Percentiles rank a stretch among this genome's conserved stretches.
Evolutionary conservation across 2,888 invertebrate species (phyloP).

Genomic region (Cryptophagus acutangulus): DNA sequence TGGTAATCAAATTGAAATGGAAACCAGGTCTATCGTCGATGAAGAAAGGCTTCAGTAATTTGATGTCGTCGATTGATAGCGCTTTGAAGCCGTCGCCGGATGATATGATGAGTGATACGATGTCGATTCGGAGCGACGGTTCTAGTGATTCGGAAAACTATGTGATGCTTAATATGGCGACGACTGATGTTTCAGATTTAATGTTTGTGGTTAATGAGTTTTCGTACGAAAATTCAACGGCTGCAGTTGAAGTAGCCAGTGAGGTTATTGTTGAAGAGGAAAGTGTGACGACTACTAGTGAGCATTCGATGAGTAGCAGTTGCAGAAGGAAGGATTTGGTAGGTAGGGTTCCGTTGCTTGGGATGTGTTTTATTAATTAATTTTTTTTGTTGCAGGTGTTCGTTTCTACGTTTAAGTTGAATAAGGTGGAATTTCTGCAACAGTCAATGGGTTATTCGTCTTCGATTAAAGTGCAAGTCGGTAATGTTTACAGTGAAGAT

Average conservation of each 20-base stretch:
- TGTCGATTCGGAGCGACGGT: constrained; percentile 74
- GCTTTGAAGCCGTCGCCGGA: constrained; percentile 70
- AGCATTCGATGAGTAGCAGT: constrained; percentile 74
- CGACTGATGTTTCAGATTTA: constrained; percentile 64
- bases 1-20: not conserved
- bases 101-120: constrained; percentile 64
- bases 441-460: constrained; percentile 66
- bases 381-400: constrained; percentile 47
- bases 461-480: constrained; percentile 63
- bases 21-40: constrained; percentile 63
- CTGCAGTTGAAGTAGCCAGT: constrained; percentile 74
- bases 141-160: constrained; percentile 86
- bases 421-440: constrained; percentile 66
- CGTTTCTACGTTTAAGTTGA: constrained; percentile 63
- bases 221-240: constrained; percentile 30
- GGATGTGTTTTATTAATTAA: not conserved
- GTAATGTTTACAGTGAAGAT: constrained; percentile 72
- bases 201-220: constrained; percentile 55
- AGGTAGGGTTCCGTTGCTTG: no score
- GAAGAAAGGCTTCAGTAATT: constrained; percentile 77
- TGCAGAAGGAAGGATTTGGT: constrained; percentile 76
- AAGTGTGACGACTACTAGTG: constrained; percentile 74
- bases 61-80: constrained; percentile 80
- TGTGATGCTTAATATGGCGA: constrained; percentile 66
- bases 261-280: constrained; percentile 74